Evolutionary conservation across 2,888 invertebrate species (phyloP), one percentile per base, ranked within the genome.

Genomic region (Petrolisthes manimaculis): DNA sequence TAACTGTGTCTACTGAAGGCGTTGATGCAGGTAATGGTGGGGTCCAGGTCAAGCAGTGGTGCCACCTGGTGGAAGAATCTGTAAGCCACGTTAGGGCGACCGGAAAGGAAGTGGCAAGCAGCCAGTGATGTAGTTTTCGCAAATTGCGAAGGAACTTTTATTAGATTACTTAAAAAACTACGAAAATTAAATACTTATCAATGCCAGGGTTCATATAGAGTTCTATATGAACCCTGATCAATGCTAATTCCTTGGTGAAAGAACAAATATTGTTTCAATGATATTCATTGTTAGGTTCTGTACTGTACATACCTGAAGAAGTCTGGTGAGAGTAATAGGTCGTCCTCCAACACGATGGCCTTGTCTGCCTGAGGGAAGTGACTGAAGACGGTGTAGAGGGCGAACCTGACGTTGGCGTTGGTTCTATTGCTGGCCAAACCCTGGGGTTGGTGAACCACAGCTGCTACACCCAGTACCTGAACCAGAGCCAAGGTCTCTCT

Each of bases 1-100:
- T 83, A 83, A 79, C 89, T 89, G 87, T 90, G 82, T 75, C 84
- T 87, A 69, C 83, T 89, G 87, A 85, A 90, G 69, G 90, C 90
- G 86, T 90, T 90, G 77, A 90, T 61, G 55, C 84, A 84, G 74
- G 71, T 86, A 9, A 90, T 78, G 21, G 85, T 87, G 14, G 90
- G 89, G 56, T 90, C 90, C 0, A 67, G 81, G 74, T 89, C 87
- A 53, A 90, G 71, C 51, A 90, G 69, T 61, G 86, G 89, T 5
- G 90, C 74, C 5, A 83, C 84, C 67, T 90, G 88, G 18, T 90
- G 90, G 61, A 89, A 89, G 84, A 84, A 90, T 12, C 90, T 90
- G 85, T 5, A 51, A n/a, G 14, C 12, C 14, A 12, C 6, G 18
- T 61, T 18, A 61, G 37, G 37, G 37, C 37, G 37, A 37, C 37